These are phyloP conservation scores for Ostrea denselamellosa DNA, from an alignment of 1,140 invertebrate genomes.

Conservation along the genomic window DNA sequence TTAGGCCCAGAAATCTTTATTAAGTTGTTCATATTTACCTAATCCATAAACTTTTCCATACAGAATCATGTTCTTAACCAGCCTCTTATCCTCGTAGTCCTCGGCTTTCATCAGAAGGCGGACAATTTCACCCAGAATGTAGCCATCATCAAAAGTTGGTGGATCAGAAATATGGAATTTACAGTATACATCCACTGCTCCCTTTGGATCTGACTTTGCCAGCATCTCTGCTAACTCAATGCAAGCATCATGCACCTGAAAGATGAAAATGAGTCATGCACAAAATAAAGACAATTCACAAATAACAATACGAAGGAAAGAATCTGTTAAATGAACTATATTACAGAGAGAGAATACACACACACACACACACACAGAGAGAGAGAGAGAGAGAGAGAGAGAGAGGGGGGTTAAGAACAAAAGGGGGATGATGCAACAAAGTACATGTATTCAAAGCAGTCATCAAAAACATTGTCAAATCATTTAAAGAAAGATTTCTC, in stretches of 20 bases:
- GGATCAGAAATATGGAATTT: constrained; percentile 77
- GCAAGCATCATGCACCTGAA: constrained; percentile 77
- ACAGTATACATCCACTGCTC: constrained; percentile 76
- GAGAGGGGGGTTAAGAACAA: too few relatives aligned
- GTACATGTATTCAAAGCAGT: too few relatives aligned
- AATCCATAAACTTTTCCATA: constrained; percentile 75
- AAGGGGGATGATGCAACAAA: too few relatives aligned
- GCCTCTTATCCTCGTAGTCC: constrained; percentile 75
- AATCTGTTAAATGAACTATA: background rate
- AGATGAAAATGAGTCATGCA: background rate
- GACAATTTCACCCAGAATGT: constrained; percentile 77
- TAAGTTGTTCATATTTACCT: constrained; percentile 62
- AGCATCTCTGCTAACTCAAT: constrained; percentile 78
- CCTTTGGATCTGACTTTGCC: constrained; percentile 71
- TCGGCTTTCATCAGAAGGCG: constrained; percentile 77
- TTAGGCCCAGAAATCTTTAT: too few relatives aligned
- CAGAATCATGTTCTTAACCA: constrained; percentile 74
- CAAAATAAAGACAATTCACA: too few relatives aligned
- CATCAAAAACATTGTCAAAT: too few relatives aligned
- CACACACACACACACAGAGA: too few relatives aligned
- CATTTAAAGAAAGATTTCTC: too few relatives aligned
- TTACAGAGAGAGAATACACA: too few relatives aligned
- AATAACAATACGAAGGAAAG: too few relatives aligned
- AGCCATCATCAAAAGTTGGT: constrained; percentile 77
- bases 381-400: too few relatives aligned